Base-by-base conservation (phyloP, 1,140 invertebrate genomes). In the Pachypsylla venusta region DNA sequence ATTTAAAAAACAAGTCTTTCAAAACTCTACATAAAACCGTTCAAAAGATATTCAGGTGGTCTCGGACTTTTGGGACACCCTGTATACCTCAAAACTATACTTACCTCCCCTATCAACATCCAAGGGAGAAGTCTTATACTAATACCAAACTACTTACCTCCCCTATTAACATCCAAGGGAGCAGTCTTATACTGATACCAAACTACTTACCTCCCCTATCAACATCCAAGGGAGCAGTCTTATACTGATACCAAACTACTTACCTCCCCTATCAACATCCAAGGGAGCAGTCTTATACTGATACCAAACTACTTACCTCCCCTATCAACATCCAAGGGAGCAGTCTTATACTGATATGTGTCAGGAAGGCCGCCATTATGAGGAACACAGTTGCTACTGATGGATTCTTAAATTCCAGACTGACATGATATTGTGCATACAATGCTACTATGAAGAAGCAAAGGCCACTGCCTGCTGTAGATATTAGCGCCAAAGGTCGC, bases 301-400 rank as follows among this genome's bases (percentile, higher is more conserved):
- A 35, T 35, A 56, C 14, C n/a, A 25, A 26, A 39, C 16, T 65
- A 54, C 71, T 74, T 2, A 83, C 81, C 69, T 87, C 85, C 20
- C 83, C 84, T 27, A 83, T 82, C 1, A 89, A 72, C 42, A 89
- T 77, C 85, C 85, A 89, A 5, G 85, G 84, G 2, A 89, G 65
- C 25, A 84, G 69, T 53, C 82, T 70, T 16, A 87, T 82, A 0
- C 83, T 82, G 1, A 79, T 69, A 62, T 86, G 82, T 0, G 81
- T 77, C 14, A 83, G 71, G 61, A 87, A 81, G 1, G 84, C 84
- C 1, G 80, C 70, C 1, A 74, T 64, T 53, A 87, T 76, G 19
- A 89, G 68, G 0, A 85, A 72, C 0, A 75, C 76, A 3, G 79
- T 74, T 0, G 85, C 84, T 3, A 87, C 66, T 84, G 84, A 87